Percentiles rank a stretch among this genome's conserved stretches.
These are phyloP conservation scores for Macquaria ambigua DNA, from an alignment of 2,113 vertebrate species.

Conservation along the genomic window DNA sequence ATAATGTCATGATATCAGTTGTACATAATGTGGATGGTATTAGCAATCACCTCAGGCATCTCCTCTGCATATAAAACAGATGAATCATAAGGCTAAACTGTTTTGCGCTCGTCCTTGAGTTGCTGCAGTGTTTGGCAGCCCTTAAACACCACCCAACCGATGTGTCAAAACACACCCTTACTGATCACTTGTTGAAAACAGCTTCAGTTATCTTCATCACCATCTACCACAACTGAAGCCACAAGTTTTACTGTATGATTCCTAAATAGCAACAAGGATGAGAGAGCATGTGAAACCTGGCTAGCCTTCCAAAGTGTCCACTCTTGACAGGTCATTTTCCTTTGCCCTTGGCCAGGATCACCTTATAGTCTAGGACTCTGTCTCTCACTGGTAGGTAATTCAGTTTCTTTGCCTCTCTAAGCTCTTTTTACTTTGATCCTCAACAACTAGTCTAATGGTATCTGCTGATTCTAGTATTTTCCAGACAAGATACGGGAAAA, in stretches of 20 bases:
- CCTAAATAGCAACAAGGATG: background rate
- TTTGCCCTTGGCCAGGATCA: constrained; percentile 22
- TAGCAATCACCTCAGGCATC: constrained; percentile 35
- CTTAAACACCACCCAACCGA: constrained; percentile 3
- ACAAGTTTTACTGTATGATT: background rate
- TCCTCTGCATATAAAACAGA: constrained; percentile 34
- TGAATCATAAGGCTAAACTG: constrained; percentile 33
- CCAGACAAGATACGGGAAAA: constrained; percentile 28
- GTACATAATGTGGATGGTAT: constrained; percentile 17
- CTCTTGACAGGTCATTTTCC: constrained; percentile 49
- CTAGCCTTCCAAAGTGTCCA: constrained; percentile 11
- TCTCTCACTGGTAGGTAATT: constrained; percentile 59
- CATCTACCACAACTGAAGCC: background rate
- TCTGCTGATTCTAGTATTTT: constrained; percentile 72
- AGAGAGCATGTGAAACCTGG: background rate
- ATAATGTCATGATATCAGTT: constrained; percentile 23
- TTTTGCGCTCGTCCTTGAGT: constrained; percentile 13
- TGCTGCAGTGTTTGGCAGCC: constrained; percentile 16
- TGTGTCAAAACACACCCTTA: constrained; percentile 34
- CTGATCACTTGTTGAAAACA: background rate
- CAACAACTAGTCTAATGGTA: constrained; percentile 37
- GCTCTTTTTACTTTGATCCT: constrained; percentile 60
- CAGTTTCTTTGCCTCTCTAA: constrained; percentile 58
- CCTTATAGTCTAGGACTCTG: constrained; percentile 32
- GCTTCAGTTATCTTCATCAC: background rate